phyloP scores from a whole-genome alignment of 2,888 invertebrate species.

The Ophion costatus region DNA sequence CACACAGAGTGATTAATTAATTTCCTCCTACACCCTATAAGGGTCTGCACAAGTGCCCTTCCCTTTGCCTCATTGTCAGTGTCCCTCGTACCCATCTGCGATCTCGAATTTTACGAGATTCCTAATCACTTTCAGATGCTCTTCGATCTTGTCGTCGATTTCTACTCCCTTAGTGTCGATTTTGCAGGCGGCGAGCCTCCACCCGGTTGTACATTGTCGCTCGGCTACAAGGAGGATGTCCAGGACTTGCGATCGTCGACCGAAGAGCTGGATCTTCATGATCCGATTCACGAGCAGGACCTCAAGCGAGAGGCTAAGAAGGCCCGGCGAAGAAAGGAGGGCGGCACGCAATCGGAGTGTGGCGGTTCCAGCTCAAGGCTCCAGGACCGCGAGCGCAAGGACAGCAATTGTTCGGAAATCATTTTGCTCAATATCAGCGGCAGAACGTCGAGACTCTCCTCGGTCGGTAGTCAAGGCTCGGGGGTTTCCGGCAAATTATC shows the following conservation, averaged over 20 bases:
- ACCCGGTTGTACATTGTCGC: slow-evolving; percentile 78
- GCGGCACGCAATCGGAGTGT: slow-evolving; percentile 80
- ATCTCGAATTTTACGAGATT: too few relatives aligned
- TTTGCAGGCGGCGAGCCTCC: slow-evolving; percentile 78
- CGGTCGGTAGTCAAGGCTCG: slow-evolving; percentile 92
- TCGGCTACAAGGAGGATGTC: slow-evolving; percentile 89
- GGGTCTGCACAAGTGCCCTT: too few relatives aligned
- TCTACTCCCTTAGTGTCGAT: too few relatives aligned
- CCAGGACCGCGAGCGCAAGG: slow-evolving; percentile 88
- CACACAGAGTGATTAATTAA: too few relatives aligned
- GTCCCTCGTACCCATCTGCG: too few relatives aligned
- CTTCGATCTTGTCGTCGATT: background rate
- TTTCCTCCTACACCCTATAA: too few relatives aligned
- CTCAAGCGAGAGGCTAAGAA: slow-evolving; percentile 79
- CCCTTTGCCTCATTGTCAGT: too few relatives aligned
- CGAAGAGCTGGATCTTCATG: slow-evolving; percentile 94
- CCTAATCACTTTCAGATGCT: background rate
- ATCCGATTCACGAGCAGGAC: slow-evolving; percentile 85
- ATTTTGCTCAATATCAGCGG: slow-evolving; percentile 89
- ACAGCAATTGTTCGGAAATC: slow-evolving; percentile 91
- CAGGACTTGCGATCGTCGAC: slow-evolving; percentile 94
- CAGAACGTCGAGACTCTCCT: slow-evolving; percentile 92
- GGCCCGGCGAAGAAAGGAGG: slow-evolving; percentile 80
- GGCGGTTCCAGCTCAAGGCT: slow-evolving; percentile 82
- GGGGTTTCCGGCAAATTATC: slow-evolving; percentile 84